A percentile compares a stretch with the other conserved stretches of the same genome.
Conservation (phyloP, 2,888 invertebrate genomes). For the Incurvaria masculella region DNA sequence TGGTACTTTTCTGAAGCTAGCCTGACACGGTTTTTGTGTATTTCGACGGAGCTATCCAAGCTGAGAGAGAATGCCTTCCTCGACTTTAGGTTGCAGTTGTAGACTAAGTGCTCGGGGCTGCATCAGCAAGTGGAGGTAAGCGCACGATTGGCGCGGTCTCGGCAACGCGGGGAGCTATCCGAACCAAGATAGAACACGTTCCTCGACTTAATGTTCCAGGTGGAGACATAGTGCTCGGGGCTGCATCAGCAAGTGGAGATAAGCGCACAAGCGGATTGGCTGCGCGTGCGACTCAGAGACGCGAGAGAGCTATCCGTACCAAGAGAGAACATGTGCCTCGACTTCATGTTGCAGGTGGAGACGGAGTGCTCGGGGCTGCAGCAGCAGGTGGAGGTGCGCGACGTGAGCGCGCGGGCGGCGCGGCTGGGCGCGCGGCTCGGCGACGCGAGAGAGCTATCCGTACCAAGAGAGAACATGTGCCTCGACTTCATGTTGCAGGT, state of each 20-base stretch:
- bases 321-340: too few species aligned
- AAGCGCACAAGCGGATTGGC: slow-evolving; percentile 79
- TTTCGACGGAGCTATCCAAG: slow-evolving; percentile 78
- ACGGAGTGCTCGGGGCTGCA: slow-evolving; percentile 85
- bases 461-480: slow-evolving; percentile 90
- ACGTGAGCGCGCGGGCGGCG: slow-evolving; percentile 80
- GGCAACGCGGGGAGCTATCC: too few species aligned
- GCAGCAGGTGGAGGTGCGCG: slow-evolving; percentile 88
- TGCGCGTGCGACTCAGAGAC: too few species aligned
- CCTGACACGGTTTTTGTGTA: too few species aligned
- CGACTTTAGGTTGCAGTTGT: slow-evolving; percentile 70
- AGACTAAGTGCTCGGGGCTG: slow-evolving; percentile 83
- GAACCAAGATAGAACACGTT: too few species aligned
- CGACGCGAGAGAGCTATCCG: slow-evolving; percentile 74
- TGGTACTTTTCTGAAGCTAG: too few species aligned
- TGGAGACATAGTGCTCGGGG: slow-evolving; percentile 84
- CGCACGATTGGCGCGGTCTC: slow-evolving; percentile 82
- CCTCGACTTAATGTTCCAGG: too few species aligned
- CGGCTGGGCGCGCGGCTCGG: slow-evolving; percentile 82
- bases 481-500: slow-evolving; percentile 74
- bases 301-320: too few species aligned
- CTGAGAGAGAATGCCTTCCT: slow-evolving; percentile 91
- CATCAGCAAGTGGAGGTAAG: slow-evolving; percentile 89
- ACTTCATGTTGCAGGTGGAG: slow-evolving; percentile 72
- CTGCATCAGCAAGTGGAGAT: slow-evolving; percentile 87